Evolutionary conservation across 2,113 vertebrate genomes (phyloP).

Genomic region (Oreochromis aureus): DNA sequence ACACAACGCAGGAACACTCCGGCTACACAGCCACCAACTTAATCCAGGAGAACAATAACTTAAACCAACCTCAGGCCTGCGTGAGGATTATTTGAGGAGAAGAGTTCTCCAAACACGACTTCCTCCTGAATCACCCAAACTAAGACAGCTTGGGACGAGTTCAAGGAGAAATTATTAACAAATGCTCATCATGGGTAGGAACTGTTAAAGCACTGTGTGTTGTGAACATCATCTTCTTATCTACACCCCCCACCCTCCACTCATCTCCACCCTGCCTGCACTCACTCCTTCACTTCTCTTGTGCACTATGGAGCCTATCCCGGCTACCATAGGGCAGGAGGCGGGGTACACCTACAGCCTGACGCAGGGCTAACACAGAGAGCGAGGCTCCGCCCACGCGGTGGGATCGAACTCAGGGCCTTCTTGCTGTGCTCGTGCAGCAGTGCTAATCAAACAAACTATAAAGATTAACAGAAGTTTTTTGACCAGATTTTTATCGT

Average conservation of each 20-base stretch:
- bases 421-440: not conserved
- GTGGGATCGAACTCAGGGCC: not conserved
- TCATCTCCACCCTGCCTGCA: not conserved
- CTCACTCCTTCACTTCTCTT: not conserved
- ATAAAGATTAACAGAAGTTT: not conserved
- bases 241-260: no score
- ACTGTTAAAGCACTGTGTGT: not conserved
- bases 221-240: not conserved
- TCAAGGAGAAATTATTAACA: not conserved
- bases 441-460: not conserved
- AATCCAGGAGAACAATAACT: not conserved
- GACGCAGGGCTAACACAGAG: not conserved
- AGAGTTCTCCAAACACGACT: not conserved
- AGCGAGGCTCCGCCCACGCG: not conserved
- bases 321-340: not conserved
- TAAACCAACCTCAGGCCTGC: rapidly evolving
- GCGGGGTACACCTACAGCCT: not conserved
- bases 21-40: not conserved
- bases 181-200: not conserved
- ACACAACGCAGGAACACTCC: not conserved
- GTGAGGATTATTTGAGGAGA: not conserved
- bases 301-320: not conserved
- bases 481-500: not conserved
- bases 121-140: not conserved
- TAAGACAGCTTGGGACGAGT: not conserved